Evolutionary conservation across 2,888 invertebrate genomes (phyloP), one percentile per base, ranked within the genome.

Genomic region (Campoplex nolae): DNA sequence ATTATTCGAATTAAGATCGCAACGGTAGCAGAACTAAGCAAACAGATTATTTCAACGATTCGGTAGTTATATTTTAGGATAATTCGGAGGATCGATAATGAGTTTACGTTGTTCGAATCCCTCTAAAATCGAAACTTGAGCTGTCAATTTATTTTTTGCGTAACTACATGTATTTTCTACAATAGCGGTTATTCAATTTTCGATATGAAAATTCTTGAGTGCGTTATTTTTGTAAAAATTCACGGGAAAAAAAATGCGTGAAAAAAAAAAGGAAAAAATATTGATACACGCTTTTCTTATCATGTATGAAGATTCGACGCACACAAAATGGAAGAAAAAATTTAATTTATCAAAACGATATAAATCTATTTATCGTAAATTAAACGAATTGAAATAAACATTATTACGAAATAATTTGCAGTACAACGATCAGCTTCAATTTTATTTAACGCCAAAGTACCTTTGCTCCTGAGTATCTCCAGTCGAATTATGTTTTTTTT

Each of bases 261-360:
- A 38, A 54, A 54, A 67, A 54, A 54, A 9, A 18, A 51, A 28
- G 18, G 51, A 13, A 45, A 75, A n/a, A 0, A 23, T 28, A 28
- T 16, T 28, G n/a, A 51, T 23, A 8, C 32, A 54, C 58, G 54
- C 13, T 77, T 76, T 77, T 85, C 42, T 48, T 54, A 81, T 73
- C 45, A 35, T 56, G 65, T 77, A 67, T 67, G 71, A 73, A 85
- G 81, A 48, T 32, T 58, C n/a, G 42, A 73, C 42, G 71, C 75
- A 76, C 71, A 71, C 35, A 13, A 68, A 77, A 85, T n/a, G 56
- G 32, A 71, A 81, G 81, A 74, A 35, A 71, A 77, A 48, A n/a
- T 16, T 23, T 56, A 13, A 42, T 23, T n/a, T 38, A 13, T 48
- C 11, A 28, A 54, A 9, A 78, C 11, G 35, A 74, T 16, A 58